Percentiles rank a stretch among this genome's conserved stretches.
Evolutionary conservation across 2,888 invertebrate genomes (phyloP).

Genomic region (Gibbula magus): DNA sequence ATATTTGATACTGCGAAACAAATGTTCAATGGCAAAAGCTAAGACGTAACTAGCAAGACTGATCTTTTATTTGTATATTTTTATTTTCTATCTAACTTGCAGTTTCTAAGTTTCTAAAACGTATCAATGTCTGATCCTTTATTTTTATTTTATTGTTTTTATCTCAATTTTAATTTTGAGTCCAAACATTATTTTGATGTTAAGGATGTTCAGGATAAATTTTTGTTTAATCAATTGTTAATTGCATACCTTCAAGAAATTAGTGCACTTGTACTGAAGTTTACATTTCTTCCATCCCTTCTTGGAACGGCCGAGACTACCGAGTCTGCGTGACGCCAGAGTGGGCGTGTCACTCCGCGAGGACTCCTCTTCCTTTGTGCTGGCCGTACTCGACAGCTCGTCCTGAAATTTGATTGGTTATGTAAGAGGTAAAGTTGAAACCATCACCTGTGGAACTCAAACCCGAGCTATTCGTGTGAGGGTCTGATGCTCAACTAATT

Average conservation of each 20-base stretch:
- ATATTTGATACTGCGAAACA: no score
- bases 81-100: no score
- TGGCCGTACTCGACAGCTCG: constrained; percentile 88
- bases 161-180: background rate
- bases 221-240: no score
- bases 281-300: constrained; percentile 78
- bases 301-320: constrained; percentile 78
- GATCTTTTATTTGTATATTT: no score
- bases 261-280: constrained; percentile 84
- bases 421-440: no score
- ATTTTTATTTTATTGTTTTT: no score
- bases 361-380: constrained; percentile 85
- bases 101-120: background rate
- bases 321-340: constrained; percentile 71
- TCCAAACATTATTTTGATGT: background rate
- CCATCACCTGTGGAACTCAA: no score
- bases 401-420: constrained; percentile 76
- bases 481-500: no score
- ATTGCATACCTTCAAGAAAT: constrained; percentile 79
- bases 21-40: no score
- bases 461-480: no score
- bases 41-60: no score
- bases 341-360: constrained; percentile 89
- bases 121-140: background rate
- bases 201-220: background rate